phyloP scores from a whole-genome alignment of 1,140 invertebrate species.

The Achatina immaculata region DNA sequence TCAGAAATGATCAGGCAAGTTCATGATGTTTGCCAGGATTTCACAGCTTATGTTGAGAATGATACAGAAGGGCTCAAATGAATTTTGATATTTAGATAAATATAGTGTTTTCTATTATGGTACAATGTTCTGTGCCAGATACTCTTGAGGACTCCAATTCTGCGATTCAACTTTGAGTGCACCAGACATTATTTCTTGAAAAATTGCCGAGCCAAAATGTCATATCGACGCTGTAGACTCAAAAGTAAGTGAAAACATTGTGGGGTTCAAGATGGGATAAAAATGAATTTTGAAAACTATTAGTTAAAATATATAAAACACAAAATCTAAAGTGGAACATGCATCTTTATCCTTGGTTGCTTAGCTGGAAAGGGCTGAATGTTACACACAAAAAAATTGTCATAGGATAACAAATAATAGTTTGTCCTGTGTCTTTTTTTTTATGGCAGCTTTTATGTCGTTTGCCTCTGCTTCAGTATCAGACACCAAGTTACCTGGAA shows the following conservation, averaged over 20 bases:
- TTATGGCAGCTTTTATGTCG: slow-evolving; percentile 17
- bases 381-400: no score
- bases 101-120: neutral
- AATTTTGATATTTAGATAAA: neutral
- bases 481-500: neutral
- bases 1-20: neutral
- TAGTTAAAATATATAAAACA: no score
- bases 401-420: neutral
- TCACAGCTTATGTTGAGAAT: neutral
- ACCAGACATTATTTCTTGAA: slow-evolving; percentile 23
- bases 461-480: slow-evolving; percentile 15
- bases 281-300: no score
- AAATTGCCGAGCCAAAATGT: slow-evolving; percentile 20
- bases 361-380: no score
- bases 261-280: neutral
- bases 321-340: no score
- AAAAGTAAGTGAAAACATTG: slow-evolving; percentile 26
- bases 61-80: slow-evolving; percentile 9
- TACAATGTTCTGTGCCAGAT: slow-evolving; percentile 31
- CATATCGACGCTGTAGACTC: slow-evolving; percentile 24
- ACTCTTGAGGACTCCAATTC: slow-evolving; percentile 9
- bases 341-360: no score
- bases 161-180: neutral
- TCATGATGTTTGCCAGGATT: neutral
- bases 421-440: neutral